Conservation (phyloP, 2,888 invertebrate genomes). For the Machimus rusticus region DNA sequence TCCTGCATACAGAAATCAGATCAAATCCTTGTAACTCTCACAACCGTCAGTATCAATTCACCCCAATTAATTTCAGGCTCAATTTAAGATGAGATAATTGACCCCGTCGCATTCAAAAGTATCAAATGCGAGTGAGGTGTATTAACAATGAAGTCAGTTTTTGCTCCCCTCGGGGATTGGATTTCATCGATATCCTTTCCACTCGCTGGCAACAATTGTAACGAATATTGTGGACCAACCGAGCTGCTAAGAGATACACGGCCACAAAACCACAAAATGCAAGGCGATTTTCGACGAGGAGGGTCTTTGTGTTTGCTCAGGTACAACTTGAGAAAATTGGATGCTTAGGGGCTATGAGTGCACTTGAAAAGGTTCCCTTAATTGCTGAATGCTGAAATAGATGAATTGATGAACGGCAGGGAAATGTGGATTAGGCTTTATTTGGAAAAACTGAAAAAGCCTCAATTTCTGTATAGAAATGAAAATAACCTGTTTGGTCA, state of each 20-base stretch:
- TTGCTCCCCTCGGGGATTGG: background rate
- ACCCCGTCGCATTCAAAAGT: background rate
- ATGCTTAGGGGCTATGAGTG: constrained; percentile 40
- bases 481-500: too few relatives aligned
- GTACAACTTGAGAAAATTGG: constrained; percentile 14
- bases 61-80: background rate
- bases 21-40: background rate
- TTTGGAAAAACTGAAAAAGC: background rate
- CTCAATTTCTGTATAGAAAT: background rate
- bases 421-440: background rate
- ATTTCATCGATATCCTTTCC: background rate
- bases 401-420: background rate
- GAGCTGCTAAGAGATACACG: background rate
- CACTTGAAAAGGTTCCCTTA: constrained; percentile 46
- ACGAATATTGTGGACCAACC: background rate
- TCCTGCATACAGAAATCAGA: background rate
- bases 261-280: constrained; percentile 19
- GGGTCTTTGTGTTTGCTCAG: constrained; percentile 10
- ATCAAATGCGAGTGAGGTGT: background rate
- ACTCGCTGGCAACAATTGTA: constrained; percentile 2
- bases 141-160: background rate
- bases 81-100: constrained; percentile 17
- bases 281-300: background rate
- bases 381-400: constrained; percentile 36
- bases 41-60: background rate